A percentile compares a stretch with the other conserved stretches of the same genome.
Conservation (phyloP, 2,888 invertebrate species). For the Sturmia bella region DNA sequence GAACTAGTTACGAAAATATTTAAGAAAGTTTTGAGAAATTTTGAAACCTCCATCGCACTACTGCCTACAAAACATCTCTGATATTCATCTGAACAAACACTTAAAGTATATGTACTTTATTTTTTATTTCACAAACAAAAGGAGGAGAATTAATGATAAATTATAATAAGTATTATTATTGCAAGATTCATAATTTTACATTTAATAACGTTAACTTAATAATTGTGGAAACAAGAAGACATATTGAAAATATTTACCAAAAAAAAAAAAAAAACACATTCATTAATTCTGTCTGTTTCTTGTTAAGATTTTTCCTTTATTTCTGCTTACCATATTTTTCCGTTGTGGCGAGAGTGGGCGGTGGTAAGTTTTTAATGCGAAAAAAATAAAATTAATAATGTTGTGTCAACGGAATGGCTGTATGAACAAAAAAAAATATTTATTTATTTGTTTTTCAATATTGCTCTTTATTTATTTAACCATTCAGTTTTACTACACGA, state of each 20-base stretch:
- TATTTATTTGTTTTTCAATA: slow-evolving; percentile 64
- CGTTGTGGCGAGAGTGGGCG: neutral
- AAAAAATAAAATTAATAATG: slow-evolving; percentile 57
- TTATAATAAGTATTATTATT: slow-evolving; percentile 37
- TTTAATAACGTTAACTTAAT: slow-evolving; percentile 42
- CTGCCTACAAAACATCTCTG: neutral
- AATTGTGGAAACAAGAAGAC: slow-evolving; percentile 32
- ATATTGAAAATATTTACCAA: slow-evolving; percentile 15
- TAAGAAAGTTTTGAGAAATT: no score
- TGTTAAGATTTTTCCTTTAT: slow-evolving; percentile 33
- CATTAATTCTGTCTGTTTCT: slow-evolving; percentile 55
- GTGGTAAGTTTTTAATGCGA: neutral
- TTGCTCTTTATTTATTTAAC: slow-evolving; percentile 65
- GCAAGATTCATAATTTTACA: slow-evolving; percentile 49
- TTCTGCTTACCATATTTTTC: slow-evolving; percentile 26
- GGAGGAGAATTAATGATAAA: slow-evolving; percentile 40
- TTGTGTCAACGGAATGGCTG: slow-evolving; percentile 54
- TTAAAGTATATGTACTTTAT: neutral
- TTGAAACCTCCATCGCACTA: no score
- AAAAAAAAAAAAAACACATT: slow-evolving; percentile 18
- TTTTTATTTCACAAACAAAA: slow-evolving; percentile 1
- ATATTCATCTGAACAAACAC: neutral
- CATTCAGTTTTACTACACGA: slow-evolving; percentile 55
- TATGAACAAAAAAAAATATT: slow-evolving; percentile 4
- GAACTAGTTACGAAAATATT: no score